Conservation (phyloP, 1,140 invertebrate genomes). For the Drosophila serrata region DNA sequence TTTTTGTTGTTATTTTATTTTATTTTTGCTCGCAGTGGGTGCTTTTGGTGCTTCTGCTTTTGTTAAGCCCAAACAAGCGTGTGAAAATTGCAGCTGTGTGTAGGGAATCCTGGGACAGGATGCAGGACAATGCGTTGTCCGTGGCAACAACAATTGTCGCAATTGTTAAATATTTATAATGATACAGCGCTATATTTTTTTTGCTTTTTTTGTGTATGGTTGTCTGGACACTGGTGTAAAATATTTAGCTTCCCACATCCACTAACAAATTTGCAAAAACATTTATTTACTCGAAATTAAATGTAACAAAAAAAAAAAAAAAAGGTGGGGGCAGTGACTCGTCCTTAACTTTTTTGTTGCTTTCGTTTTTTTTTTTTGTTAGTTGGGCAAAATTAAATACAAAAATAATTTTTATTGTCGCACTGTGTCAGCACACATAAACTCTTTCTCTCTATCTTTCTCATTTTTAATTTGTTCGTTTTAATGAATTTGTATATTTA, state of each 20-base stretch:
- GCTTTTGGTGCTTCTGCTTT: slow-evolving; percentile 24
- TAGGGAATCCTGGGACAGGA: slow-evolving; percentile 42
- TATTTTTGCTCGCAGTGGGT: slow-evolving; percentile 8
- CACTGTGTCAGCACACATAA: slow-evolving; percentile 25
- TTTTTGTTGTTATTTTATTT: slow-evolving; percentile 11
- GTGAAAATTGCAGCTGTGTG: slow-evolving; percentile 76
- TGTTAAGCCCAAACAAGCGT: slow-evolving; percentile 76
- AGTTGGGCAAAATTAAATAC: slow-evolving; percentile 29
- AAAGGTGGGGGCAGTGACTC: background rate
- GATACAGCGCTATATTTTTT: slow-evolving; percentile 54
- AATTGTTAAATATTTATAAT: slow-evolving; percentile 84
- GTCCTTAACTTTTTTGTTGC: background rate
- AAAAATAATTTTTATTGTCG: slow-evolving; percentile 16
- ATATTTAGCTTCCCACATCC: slow-evolving; percentile 62
- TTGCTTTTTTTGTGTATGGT: too few relatives aligned
- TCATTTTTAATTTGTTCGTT: slow-evolving; percentile 41
- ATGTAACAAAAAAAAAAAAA: slow-evolving; percentile 27
- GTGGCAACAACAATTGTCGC: slow-evolving; percentile 76
- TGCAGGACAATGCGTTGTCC: slow-evolving; percentile 52
- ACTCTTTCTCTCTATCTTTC: slow-evolving; percentile 2
- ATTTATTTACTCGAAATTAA: slow-evolving; percentile 71
- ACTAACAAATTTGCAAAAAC: slow-evolving; percentile 42
- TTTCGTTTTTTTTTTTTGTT: background rate
- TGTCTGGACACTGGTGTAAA: slow-evolving; percentile 65
- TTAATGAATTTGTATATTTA: slow-evolving; percentile 42